These are phyloP conservation scores for Manis javanica DNA, from an alignment of 2,797 vertebrate species.

Conservation along the genomic window DNA sequence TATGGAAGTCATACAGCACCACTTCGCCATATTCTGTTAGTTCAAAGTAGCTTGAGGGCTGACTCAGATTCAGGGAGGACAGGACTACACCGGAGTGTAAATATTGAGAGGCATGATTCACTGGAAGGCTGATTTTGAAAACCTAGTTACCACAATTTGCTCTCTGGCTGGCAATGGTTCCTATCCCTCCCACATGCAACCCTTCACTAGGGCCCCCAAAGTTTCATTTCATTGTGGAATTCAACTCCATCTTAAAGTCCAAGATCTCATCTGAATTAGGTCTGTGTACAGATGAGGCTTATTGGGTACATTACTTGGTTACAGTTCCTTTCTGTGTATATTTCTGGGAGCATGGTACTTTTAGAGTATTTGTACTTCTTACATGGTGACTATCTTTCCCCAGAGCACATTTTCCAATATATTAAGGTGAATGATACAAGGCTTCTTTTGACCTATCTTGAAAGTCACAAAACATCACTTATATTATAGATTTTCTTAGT, in stretches of 20 bases:
- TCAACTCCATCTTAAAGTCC: background rate
- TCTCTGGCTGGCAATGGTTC: background rate
- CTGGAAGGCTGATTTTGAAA: background rate
- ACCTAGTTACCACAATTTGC: background rate
- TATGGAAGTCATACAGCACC: background rate
- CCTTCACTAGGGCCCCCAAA: background rate
- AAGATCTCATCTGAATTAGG: background rate
- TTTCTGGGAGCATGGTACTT: background rate
- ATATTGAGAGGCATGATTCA: background rate
- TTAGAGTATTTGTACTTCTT: conserved; percentile 4
- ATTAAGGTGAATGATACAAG: background rate
- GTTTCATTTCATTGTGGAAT: background rate
- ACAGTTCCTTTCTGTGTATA: background rate
- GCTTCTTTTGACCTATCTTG: background rate
- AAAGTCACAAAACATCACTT: background rate
- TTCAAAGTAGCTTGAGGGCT: background rate
- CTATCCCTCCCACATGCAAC: background rate
- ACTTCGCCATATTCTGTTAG: background rate
- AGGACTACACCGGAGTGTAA: background rate
- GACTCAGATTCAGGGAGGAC: background rate
- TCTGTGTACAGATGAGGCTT: background rate
- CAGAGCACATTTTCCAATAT: background rate
- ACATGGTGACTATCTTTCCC: background rate
- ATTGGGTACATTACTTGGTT: background rate
- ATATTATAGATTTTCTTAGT: background rate